Percentiles rank a stretch among this genome's conserved stretches.
These are phyloP conservation scores for Micronycteris hirsuta DNA, from an alignment of 2,113 vertebrate species.

Conservation along the genomic window DNA sequence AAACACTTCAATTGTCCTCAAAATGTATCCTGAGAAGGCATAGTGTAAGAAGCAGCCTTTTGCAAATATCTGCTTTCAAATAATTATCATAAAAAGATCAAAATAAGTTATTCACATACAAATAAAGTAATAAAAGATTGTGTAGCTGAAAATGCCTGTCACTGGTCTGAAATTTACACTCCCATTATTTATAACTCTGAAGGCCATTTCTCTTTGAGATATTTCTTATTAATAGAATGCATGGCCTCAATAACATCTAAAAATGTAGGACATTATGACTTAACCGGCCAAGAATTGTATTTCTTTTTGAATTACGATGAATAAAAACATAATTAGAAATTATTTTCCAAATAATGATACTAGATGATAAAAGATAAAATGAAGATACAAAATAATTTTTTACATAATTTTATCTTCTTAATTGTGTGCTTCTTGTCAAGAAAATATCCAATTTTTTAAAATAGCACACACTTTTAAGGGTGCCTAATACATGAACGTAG, in stretches of 20 bases:
- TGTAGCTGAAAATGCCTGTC: slow-evolving; percentile 61
- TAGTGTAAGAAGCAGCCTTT: not conserved
- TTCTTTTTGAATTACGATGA: slow-evolving; percentile 61
- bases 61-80: slow-evolving; percentile 18
- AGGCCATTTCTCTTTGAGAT: slow-evolving; percentile 52
- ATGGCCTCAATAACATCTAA: slow-evolving; percentile 41
- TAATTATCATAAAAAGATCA: slow-evolving; percentile 52
- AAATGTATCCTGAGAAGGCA: not conserved
- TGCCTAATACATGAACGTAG: not conserved
- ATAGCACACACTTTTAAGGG: not conserved
- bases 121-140: slow-evolving; percentile 56
- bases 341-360: slow-evolving; percentile 62
- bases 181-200: slow-evolving; percentile 40
- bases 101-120: slow-evolving; percentile 50
- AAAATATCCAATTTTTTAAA: not conserved
- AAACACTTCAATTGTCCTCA: not conserved
- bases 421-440: not conserved
- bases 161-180: slow-evolving; percentile 58
- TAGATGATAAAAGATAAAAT: slow-evolving; percentile 55
- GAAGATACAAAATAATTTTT: slow-evolving; percentile 34
- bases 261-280: slow-evolving; percentile 51
- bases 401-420: not conserved
- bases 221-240: slow-evolving; percentile 71
- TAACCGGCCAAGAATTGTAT: slow-evolving; percentile 57
- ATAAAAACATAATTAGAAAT: slow-evolving; percentile 63